phyloP scores from a whole-genome alignment of 2,113 vertebrate genomes.

The Neodontobutis hainanensis region DNA sequence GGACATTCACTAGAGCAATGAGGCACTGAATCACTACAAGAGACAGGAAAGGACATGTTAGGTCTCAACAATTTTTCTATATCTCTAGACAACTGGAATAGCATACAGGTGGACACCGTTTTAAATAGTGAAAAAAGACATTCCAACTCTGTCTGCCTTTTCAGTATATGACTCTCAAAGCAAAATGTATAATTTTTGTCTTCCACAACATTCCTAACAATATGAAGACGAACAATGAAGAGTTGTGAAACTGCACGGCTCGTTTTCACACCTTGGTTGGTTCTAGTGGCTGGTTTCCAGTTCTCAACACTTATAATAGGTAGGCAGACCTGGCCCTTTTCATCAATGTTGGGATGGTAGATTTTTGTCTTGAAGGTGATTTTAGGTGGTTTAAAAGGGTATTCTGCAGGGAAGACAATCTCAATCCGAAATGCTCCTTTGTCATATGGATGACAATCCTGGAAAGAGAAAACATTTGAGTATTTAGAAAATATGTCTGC shows the following conservation, averaged over 20 bases:
- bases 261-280: constrained; percentile 86
- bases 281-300: constrained; percentile 98
- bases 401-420: constrained; percentile 95
- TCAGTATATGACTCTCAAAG: no score
- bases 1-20: constrained; percentile 91
- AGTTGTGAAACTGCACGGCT: not conserved
- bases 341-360: constrained; percentile 98
- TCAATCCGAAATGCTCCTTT: constrained; percentile 98
- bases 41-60: not conserved
- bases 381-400: constrained; percentile 98
- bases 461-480: not conserved
- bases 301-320: constrained; percentile 96
- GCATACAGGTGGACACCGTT: no score
- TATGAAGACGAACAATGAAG: not conserved
- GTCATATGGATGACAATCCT: constrained; percentile 94
- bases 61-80: no score
- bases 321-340: constrained; percentile 98
- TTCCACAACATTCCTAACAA: no score
- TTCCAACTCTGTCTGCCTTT: no score
- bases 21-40: constrained; percentile 91
- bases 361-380: constrained; percentile 99
- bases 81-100: no score
- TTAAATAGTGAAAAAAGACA: no score
- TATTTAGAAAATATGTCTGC: not conserved
- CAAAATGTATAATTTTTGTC: no score